Base-by-base conservation (phyloP, 2,888 invertebrate species). In the Palloptera scutellata region DNA sequence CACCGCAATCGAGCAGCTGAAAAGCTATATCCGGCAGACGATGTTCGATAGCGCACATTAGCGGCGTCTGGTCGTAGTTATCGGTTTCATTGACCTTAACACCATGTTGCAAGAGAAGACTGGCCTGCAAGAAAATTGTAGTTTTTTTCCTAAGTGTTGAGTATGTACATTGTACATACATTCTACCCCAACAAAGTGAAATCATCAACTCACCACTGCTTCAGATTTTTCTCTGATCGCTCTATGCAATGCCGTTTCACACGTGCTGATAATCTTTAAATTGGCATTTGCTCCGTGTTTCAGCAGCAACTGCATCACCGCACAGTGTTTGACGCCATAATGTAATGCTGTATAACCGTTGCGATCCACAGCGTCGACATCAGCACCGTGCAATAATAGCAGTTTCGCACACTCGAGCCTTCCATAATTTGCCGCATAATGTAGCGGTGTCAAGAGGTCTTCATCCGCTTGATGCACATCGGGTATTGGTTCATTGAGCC, bases 371-470 rank as follows among this genome's bases (percentile, higher is more conserved):
- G 89, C 86, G 83, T 93, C 90, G 41, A 91, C 85, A 4, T 83
- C 81, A 9, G 85, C 87, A 86, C 90, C 90, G 79, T 89, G 87
- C 77, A 88, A 86, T 67, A 90, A 77, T 61, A 92, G 85, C 69
- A 90, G 85, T 63, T 87, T 86, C 0, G 91, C 87, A 78, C 90
- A 88, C 61, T 87, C 88, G 60, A 86, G 77, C 79, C 90, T 89
- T 0, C 91, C 91, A 75, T 89, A 88, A 70, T 89, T 89, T 13
- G 90, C 89, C 30, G 92, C 92, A 86, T 93, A 92, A 81, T 92
- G 92, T 65, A 92, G 81, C 0, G 92, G 91, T 68, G 91, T 90
- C 75, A 89, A 79, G 73, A 79, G 67, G 60, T 79, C 78, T n/a
- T 77, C 76, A 75, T 84, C 84, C 1, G 77, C 74, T 0, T 79